phyloP scores from a whole-genome alignment of 2,113 vertebrate genomes.

The Coptodon rendalli region DNA sequence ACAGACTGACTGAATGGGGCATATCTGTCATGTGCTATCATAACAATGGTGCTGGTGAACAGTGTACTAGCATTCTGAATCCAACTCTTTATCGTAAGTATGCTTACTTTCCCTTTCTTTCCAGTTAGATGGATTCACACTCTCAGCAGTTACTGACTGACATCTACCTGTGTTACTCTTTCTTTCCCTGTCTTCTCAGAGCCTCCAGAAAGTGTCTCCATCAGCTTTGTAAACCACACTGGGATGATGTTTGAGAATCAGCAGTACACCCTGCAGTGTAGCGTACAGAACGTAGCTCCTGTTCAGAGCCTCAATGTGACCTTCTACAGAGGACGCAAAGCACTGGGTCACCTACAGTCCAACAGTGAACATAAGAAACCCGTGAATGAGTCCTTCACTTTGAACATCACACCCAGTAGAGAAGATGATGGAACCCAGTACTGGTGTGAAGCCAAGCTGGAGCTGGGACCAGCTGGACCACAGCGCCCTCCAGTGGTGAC shows the following conservation, averaged over 20 bases:
- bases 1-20: too few relatives aligned
- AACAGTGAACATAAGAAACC: accelerated
- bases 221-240: background rate
- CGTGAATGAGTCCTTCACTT: background rate
- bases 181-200: constrained; percentile 9
- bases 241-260: background rate
- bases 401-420: background rate
- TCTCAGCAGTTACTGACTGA: accelerated
- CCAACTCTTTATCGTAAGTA: background rate
- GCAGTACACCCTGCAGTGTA: constrained; percentile 46
- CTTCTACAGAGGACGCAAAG: constrained; percentile 19
- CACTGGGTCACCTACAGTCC: accelerated
- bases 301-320: background rate
- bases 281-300: constrained; percentile 26
- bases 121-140: accelerated
- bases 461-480: constrained; percentile 14
- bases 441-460: constrained; percentile 33
- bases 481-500: background rate
- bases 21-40: too few relatives aligned
- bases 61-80: accelerated
- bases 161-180: background rate
- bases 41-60: accelerated
- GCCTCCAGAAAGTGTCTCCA: constrained; percentile 24
- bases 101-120: too few relatives aligned
- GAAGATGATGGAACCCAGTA: constrained; percentile 1